A percentile compares a stretch with the other conserved stretches of the same genome.
Evolutionary conservation across 2,888 invertebrate species (phyloP).

Genomic region (Theretra japonica): DNA sequence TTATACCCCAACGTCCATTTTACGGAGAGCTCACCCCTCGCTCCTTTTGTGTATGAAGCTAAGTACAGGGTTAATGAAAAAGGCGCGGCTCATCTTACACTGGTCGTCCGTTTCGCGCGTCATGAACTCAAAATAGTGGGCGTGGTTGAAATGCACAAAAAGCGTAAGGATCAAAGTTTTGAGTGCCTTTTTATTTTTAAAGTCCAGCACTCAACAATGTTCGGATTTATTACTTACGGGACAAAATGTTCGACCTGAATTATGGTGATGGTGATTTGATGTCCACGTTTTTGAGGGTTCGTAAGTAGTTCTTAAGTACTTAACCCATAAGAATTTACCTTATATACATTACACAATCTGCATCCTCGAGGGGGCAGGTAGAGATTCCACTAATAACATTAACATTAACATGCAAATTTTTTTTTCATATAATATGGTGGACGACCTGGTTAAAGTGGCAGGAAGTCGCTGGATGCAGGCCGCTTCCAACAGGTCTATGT

Average conservation of each 20-base stretch:
- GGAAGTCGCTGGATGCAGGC: no score
- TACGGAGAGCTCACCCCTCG: constrained; percentile 1
- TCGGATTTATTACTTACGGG: constrained; percentile 11
- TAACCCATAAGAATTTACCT: no score
- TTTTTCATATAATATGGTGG: no score
- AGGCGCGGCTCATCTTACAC: constrained; percentile 34
- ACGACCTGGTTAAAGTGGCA: no score
- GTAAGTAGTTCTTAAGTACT: neutral
- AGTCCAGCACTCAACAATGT: constrained; percentile 45
- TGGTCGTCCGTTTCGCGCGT: constrained; percentile 53
- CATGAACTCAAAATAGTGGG: constrained; percentile 69
- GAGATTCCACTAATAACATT: no score
- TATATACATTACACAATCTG: no score
- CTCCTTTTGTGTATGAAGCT: neutral
- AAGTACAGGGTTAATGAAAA: constrained; percentile 31
- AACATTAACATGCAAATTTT: no score
- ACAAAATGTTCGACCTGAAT: neutral
- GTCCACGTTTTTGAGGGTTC: neutral
- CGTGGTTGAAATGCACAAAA: constrained; percentile 64
- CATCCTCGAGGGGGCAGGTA: no score
- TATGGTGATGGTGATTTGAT: neutral
- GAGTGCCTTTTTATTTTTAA: constrained; percentile 53
- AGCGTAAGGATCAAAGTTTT: constrained; percentile 68
- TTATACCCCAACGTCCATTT: constrained; percentile 47
- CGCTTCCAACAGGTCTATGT: no score